Evolutionary conservation across 2,888 invertebrate species (phyloP).

Genomic region (Andrena bucephala): DNA sequence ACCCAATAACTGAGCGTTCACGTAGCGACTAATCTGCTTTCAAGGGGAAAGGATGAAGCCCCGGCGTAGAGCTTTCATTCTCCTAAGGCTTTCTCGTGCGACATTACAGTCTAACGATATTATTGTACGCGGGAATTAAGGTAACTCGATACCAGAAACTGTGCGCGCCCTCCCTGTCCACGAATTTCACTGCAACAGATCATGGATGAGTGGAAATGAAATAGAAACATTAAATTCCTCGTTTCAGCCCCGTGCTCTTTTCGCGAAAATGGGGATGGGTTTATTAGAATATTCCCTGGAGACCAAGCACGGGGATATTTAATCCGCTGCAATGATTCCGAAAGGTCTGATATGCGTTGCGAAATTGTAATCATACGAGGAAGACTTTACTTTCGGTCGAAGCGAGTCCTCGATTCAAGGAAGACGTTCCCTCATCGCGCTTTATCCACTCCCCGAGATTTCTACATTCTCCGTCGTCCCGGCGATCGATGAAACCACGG

Average conservation of each 20-base stretch:
- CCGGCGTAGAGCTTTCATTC: constrained; percentile 6
- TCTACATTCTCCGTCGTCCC: constrained; percentile 23
- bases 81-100: no score
- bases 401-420: neutral
- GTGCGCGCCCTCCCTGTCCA: neutral
- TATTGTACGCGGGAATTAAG: constrained; percentile 15
- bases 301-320: neutral
- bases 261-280: neutral
- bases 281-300: neutral
- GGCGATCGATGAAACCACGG: constrained; percentile 53
- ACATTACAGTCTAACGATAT: constrained; percentile 10
- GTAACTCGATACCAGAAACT: neutral
- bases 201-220: neutral
- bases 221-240: neutral
- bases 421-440: neutral
- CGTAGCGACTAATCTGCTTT: constrained; percentile 26
- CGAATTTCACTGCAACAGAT: neutral
- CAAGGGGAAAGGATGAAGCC: constrained; percentile 4
- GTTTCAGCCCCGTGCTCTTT: neutral
- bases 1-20: constrained; percentile 20
- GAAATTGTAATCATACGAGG: neutral
- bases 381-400: constrained; percentile 10
- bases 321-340: neutral
- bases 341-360: neutral
- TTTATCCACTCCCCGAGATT: constrained; percentile 2